Evolutionary conservation across 2,113 vertebrate genomes (phyloP), one percentile per base, ranked within the genome.

Genomic region (Oryctolagus cuniculus): DNA sequence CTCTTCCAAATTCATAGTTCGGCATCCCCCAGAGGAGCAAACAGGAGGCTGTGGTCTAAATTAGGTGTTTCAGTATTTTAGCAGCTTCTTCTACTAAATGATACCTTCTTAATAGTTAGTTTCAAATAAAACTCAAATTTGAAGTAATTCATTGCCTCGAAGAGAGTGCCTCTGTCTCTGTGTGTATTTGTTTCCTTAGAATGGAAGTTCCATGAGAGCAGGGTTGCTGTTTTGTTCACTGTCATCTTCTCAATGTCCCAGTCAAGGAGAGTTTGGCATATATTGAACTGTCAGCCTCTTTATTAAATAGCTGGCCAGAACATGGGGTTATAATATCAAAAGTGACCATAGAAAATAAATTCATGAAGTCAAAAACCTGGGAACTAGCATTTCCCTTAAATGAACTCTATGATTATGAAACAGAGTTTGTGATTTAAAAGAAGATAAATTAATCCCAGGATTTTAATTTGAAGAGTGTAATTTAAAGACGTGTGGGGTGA

Each of bases 371-470:
- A 95, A 97, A 97, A 98, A 87, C 89, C 92, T 97, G 61, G 94
- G 97, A 97, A 96, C 95, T 96, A 96, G 98, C 96, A 90, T 97
- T 96, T 96, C 94, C 97, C 95, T 98, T 98, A 96, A 98, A 90
- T 97, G 95, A 88, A 95, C 91, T 95, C 89, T 94, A 87, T 94
- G 85, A 87, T 97, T 77, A 97, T 96, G 98, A 97, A 98, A 95
- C 96, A 96, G 77, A 96, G 89, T 95, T 96, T 97, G 73, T 95
- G 95, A 97, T 93, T 97, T 90, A 96, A 97, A 98, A 96, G 73
- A 74, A 66, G 89, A 97, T 64, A 98, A 97, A 98, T 97, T 96
- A 96, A 96, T 84, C 95, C 78, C 17, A 53, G 91, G 88, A 97
- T 98, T 98, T 93, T 93, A 88, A 87, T 49, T 94, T 93, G 64